These are phyloP conservation scores for Cheilosia vernalis DNA, from an alignment of 2,888 invertebrate genomes.

Conservation along the genomic window DNA sequence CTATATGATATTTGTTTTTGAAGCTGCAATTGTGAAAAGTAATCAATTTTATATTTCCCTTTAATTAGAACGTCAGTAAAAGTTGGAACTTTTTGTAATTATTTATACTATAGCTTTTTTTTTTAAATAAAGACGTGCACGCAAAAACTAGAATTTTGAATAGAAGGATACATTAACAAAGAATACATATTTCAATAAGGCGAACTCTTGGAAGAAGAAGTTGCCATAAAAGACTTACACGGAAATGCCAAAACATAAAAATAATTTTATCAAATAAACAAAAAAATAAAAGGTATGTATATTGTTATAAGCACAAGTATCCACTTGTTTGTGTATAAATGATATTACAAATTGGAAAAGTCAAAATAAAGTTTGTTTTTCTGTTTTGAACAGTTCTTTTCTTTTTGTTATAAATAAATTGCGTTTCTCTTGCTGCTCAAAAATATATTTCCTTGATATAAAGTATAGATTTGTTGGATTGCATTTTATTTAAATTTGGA, in stretches of 20 bases:
- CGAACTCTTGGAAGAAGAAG: constrained; percentile 1
- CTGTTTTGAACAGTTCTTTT: constrained; percentile 46
- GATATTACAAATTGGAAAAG: constrained; percentile 43
- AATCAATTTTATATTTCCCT: background rate
- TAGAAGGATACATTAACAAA: constrained; percentile 24
- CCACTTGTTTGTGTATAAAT: constrained; percentile 35
- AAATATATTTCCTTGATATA: constrained; percentile 52
- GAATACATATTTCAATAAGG: constrained; percentile 23
- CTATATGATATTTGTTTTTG: constrained; percentile 19
- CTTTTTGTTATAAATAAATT: constrained; percentile 55
- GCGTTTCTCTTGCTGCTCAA: constrained; percentile 43
- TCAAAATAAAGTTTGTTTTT: constrained; percentile 55
- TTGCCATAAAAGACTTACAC: constrained; percentile 15
- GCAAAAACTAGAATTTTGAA: constrained; percentile 18
- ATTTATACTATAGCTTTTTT: background rate
- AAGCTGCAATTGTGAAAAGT: constrained; percentile 11
- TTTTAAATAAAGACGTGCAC: constrained; percentile 27
- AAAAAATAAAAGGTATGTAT: background rate
- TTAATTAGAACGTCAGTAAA: constrained; percentile 13
- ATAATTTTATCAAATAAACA: constrained; percentile 27
- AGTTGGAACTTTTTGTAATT: constrained; percentile 20
- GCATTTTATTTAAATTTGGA: constrained; percentile 41
- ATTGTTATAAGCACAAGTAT: constrained; percentile 20
- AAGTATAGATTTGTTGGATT: constrained; percentile 25
- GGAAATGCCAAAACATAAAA: constrained; percentile 36